Base-by-base conservation (phyloP, 2,888 invertebrate species). In the Leptinotarsa rubiginosa region DNA sequence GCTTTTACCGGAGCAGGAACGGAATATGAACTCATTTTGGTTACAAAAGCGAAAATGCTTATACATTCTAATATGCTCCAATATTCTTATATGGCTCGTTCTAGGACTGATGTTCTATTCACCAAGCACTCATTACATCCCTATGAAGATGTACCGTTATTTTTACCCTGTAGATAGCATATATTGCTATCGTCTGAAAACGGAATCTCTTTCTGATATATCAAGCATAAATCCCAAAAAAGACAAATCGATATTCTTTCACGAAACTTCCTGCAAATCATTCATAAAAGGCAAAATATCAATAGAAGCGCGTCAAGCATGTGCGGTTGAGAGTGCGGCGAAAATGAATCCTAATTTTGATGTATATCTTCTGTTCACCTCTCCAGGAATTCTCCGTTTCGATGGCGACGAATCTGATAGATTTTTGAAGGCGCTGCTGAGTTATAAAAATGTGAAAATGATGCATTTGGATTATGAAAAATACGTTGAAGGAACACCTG, bases 241-340 rank as follows among this genome's bases (percentile, higher is more conserved):
- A 66, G 87, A 89, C 20, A 83, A 84, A 20, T 90, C 91, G 15
- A 92, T 93, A 78, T 93, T 93, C 84, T 93, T 93, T 81, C 90
- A 91, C 79, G 93, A 93, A 82, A 92, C 93, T 0, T 92, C 92
- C 0, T 93, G 93, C 81, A 88, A 87, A 75, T 86, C 87, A 0
- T 81, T 81, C 59, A 75, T 78, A 10, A 81, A 83, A 54, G 88
- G 86, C 1, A 88, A 89, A 4, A 85, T 90, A 12, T 83, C 86
- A 0, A 83, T 93, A 49, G 89, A 88, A 22, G 83, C 90, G 0
- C 88, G 93, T 20, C 92, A 93, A 82, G 92, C 92, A 0, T 93
- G 93, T 83, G 91, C 93, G 0, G 89, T 93, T 0, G 93, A 93
- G 86, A 92, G 93, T 0, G 92, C 93, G 0, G 92, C 93, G 0